Evolutionary conservation across 2,797 vertebrate genomes (phyloP), one percentile per base, ranked within the genome.

Genomic region (Sebastes baramenuke): DNA sequence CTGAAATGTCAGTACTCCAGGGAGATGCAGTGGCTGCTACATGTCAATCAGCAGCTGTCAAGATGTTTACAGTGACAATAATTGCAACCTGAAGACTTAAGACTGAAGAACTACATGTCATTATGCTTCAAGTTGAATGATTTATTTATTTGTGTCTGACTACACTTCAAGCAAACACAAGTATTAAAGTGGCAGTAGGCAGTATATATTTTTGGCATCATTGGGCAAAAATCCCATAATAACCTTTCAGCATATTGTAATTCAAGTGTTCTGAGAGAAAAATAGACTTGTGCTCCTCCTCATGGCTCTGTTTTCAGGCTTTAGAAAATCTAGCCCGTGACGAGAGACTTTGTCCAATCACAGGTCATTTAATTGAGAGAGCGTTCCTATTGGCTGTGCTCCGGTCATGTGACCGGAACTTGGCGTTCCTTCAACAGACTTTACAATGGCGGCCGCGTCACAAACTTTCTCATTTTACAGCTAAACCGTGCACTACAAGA

Each of bases 41-140:
- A 30, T 71, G 75, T 83, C 83, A 80, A 16, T 87, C 75, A 86
- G 12, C 32, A 38, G 54, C 66, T 67, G 61, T 78, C 81, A 74
- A 54, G 71, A 79, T 42, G 65, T 68, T 72, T 65, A 60, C 27
- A 16, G 52, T 61, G 20, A 88, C 69, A 77, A 16, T 29, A 75
- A 83, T 29, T 73, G 16, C 62, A 64, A 77, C 81, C 62, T 30
- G 42, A 58, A 77, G 74, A 80, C 52, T 72, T n/a, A 20, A 68
- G 60, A 60, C 62, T 46, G 8, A 61, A 49, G 62, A 36, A 30
- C 38, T 25, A 6, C 9, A 30, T 14, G 65, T 69, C 1, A 66
- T 20, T 60, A 5, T 18, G 56, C 55, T 70, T 42, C 0, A 61
- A 22, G 58, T 65, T 4, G 9, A 3, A 49, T 30, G 5, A 54